Percentiles rank a stretch among this genome's conserved stretches.
Evolutionary conservation across 2,113 vertebrate genomes (phyloP).

Genomic region (Oreocharis arfaki): DNA sequence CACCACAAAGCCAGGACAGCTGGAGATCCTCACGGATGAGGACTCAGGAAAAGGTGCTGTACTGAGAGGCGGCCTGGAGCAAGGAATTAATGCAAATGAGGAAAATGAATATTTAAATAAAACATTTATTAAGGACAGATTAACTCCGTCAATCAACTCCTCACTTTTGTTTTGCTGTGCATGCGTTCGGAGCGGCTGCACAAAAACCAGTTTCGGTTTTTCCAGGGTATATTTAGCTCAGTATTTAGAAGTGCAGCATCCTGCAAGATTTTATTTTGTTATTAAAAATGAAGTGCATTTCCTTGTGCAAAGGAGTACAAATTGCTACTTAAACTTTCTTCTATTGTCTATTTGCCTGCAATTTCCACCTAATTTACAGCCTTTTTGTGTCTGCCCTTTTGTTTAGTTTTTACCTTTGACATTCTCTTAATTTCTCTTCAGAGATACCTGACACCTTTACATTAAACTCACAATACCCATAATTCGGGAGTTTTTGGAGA

Average conservation of each 20-base stretch:
- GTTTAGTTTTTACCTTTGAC: slow-evolving; percentile 61
- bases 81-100: neutral
- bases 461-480: slow-evolving; percentile 40
- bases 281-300: slow-evolving; percentile 26
- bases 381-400: slow-evolving; percentile 50
- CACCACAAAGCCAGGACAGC: neutral
- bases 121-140: slow-evolving; percentile 30
- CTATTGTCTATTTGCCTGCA: slow-evolving; percentile 58
- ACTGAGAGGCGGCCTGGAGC: neutral
- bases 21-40: neutral
- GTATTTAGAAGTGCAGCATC: slow-evolving; percentile 11
- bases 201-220: neutral
- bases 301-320: slow-evolving; percentile 48
- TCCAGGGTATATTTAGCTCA: slow-evolving; percentile 16
- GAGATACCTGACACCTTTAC: slow-evolving; percentile 49
- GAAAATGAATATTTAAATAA: slow-evolving; percentile 18
- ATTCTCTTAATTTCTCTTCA: slow-evolving; percentile 62
- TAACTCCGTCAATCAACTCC: slow-evolving; percentile 8
- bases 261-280: neutral
- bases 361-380: slow-evolving; percentile 57
- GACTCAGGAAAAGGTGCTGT: neutral
- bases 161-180: neutral
- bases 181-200: rapidly evolving
- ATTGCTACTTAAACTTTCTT: slow-evolving; percentile 64
- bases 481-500: neutral